These are phyloP conservation scores for Tinea trinotella DNA, from an alignment of 2,888 invertebrate species.

Conservation along the genomic window DNA sequence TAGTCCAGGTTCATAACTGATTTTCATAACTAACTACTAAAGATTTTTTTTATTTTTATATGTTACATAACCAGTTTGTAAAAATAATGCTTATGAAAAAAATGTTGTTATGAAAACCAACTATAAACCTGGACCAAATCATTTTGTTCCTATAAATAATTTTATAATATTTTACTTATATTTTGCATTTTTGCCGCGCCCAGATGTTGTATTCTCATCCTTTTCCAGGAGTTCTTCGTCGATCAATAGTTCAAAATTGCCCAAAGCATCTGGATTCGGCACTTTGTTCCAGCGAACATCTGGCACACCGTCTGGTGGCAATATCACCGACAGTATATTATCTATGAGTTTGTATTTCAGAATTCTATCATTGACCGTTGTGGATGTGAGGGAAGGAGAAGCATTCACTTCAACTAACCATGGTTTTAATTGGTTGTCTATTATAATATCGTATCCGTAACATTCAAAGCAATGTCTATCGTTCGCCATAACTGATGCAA, in stretches of 20 bases:
- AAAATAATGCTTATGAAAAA: too few species aligned
- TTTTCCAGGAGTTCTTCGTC: constrained; percentile 85
- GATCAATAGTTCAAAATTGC: constrained; percentile 86
- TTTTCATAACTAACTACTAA: too few species aligned
- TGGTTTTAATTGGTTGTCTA: constrained; percentile 93
- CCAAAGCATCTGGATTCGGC: constrained; percentile 80
- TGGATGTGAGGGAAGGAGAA: constrained; percentile 94
- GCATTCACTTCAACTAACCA: constrained; percentile 97
- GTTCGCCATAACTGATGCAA: constrained; percentile 92
- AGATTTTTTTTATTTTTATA: too few species aligned
- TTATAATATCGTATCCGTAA: constrained; percentile 97
- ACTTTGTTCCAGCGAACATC: constrained; percentile 92
- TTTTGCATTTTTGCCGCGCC: constrained; percentile 30
- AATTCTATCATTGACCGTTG: constrained; percentile 94
- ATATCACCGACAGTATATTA: constrained; percentile 90
- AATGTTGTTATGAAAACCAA: too few species aligned
- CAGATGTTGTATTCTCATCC: constrained; percentile 57
- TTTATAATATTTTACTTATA: constrained; percentile 5
- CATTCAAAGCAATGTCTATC: constrained; percentile 95
- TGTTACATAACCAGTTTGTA: too few species aligned
- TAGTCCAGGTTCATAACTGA: too few species aligned
- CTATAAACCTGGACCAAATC: too few species aligned
- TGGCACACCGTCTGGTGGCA: constrained; percentile 90
- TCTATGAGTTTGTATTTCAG: constrained; percentile 95
- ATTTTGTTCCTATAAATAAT: not conserved